Percentiles rank a stretch among this genome's conserved stretches.
These are phyloP conservation scores for Steinernema hermaphroditum DNA, from an alignment of 2,888 invertebrate genomes.

Conservation along the genomic window DNA sequence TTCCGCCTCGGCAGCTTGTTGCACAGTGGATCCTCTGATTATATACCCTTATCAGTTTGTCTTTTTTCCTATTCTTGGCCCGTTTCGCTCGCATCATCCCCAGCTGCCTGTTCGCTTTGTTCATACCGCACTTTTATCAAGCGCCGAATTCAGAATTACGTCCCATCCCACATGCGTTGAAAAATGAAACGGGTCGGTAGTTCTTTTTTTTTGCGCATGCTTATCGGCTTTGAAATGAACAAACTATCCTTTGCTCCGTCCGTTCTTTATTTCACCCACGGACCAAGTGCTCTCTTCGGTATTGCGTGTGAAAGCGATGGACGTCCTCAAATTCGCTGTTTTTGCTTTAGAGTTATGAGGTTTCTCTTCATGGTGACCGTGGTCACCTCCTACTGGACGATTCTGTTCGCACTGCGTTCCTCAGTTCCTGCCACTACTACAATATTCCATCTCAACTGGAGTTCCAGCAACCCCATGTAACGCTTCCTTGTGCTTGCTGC, in stretches of 20 bases:
- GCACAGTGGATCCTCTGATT: neutral
- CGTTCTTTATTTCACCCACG: neutral
- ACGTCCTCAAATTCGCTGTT: too few relatives aligned
- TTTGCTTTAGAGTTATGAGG: too few relatives aligned
- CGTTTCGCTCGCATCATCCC: neutral
- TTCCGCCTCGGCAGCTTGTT: too few relatives aligned
- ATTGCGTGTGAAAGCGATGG: too few relatives aligned
- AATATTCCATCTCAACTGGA: neutral
- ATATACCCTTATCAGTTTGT: conserved; percentile 15
- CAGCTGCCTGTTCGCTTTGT: neutral
- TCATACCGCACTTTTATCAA: conserved; percentile 20
- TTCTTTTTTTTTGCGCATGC: neutral
- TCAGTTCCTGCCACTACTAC: neutral
- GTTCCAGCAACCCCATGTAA: neutral
- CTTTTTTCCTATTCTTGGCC: conserved; percentile 20
- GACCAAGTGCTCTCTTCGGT: too few relatives aligned
- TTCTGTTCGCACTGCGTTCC: too few relatives aligned
- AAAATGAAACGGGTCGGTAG: neutral
- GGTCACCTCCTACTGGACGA: too few relatives aligned
- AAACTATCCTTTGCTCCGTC: neutral
- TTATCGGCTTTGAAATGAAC: too few relatives aligned
- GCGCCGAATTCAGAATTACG: neutral
- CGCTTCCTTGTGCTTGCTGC: neutral
- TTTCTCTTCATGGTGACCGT: too few relatives aligned
- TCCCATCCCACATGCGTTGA: neutral